phyloP scores from a whole-genome alignment of 2,888 invertebrate species.

The Lasioglossum morio region DNA sequence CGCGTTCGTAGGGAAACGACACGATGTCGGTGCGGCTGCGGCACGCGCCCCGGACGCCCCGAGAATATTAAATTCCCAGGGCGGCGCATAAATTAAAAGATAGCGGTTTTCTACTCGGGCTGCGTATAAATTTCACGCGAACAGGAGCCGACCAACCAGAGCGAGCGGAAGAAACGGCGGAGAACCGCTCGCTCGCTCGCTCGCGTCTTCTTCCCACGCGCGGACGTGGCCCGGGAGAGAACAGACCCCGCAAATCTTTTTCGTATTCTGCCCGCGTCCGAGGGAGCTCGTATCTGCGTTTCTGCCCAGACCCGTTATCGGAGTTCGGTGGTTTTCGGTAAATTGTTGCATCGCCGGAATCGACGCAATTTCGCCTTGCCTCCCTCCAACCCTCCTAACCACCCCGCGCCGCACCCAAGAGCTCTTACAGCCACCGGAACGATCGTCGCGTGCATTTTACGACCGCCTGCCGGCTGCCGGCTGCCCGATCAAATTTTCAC shows the following conservation, averaged over 20 bases:
- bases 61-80: conserved; percentile 83
- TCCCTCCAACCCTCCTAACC: neutral
- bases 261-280: conserved; percentile 45
- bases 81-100: conserved; percentile 83
- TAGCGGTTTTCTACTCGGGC: conserved; percentile 78
- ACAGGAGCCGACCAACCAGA: conserved; percentile 31
- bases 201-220: conserved; percentile 6
- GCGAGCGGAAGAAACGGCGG: neutral
- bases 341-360: conserved; percentile 39
- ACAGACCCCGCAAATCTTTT: conserved; percentile 20
- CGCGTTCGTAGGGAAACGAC: conserved; percentile 60
- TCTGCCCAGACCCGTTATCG: conserved; percentile 9
- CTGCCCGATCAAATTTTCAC: neutral
- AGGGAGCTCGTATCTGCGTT: conserved; percentile 17
- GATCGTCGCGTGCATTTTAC: conserved; percentile 18
- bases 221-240: neutral
- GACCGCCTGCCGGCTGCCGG: neutral
- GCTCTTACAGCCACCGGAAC: neutral
- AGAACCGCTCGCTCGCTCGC: conserved; percentile 8
- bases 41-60: conserved; percentile 77
- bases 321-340: conserved; percentile 6
- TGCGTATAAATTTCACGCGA: conserved; percentile 76
- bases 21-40: conserved; percentile 61
- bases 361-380: conserved; percentile 1
- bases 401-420: neutral